Percentiles rank a stretch among this genome's conserved stretches.
Conservation (phyloP, 2,797 vertebrate species). For the Etheostoma perlongum region DNA sequence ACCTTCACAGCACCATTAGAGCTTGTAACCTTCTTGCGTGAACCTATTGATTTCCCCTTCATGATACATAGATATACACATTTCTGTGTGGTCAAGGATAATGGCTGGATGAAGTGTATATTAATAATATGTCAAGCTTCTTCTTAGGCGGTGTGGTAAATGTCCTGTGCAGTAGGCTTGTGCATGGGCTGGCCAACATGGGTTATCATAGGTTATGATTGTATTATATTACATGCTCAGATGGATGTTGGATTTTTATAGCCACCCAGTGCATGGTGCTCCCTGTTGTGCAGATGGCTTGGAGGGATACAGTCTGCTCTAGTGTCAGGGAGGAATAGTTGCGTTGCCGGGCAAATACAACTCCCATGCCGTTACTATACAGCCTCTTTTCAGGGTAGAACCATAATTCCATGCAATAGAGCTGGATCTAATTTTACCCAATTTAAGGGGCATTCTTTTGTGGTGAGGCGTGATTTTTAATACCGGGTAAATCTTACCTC, state of each 20-base stretch:
- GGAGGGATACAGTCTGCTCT: slow-evolving; percentile 59
- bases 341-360: slow-evolving; percentile 70
- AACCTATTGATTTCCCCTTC: slow-evolving; percentile 66
- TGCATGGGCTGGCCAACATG: slow-evolving; percentile 45
- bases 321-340: slow-evolving; percentile 59
- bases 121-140: slow-evolving; percentile 52
- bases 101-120: slow-evolving; percentile 64
- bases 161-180: slow-evolving; percentile 50
- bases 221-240: slow-evolving; percentile 75
- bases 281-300: slow-evolving; percentile 66
- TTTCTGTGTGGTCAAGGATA: slow-evolving; percentile 63
- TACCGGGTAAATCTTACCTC: slow-evolving; percentile 16
- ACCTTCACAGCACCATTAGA: slow-evolving; percentile 40
- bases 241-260: slow-evolving; percentile 76
- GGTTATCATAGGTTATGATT: slow-evolving; percentile 57
- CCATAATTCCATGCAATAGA: slow-evolving; percentile 32
- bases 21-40: slow-evolving; percentile 11
- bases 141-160: slow-evolving; percentile 63
- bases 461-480: slow-evolving; percentile 39
- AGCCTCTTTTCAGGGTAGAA: slow-evolving; percentile 45
- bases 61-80: slow-evolving; percentile 65
- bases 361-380: slow-evolving; percentile 56
- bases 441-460: slow-evolving; percentile 20
- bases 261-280: slow-evolving; percentile 52
- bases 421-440: slow-evolving; percentile 34